Evolutionary conservation across 2,888 invertebrate genomes (phyloP), one percentile per base, ranked within the genome.

Genomic region (Anodontia alba): DNA sequence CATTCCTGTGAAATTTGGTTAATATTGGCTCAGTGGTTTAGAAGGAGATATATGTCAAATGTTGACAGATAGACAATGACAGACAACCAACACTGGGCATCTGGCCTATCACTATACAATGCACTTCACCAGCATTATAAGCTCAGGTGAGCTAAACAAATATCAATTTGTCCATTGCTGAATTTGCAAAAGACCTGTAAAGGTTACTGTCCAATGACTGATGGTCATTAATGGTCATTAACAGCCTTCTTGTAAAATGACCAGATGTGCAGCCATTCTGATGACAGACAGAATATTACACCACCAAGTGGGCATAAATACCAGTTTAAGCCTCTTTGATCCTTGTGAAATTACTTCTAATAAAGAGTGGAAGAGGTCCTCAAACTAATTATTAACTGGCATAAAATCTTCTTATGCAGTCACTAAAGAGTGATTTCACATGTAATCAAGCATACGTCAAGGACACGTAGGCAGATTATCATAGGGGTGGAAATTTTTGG

Each of bases 151-250:
- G n/a, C n/a, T n/a, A n/a, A n/a, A n/a, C n/a, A n/a, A n/a, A n/a
- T n/a, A n/a, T n/a, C n/a, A n/a, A n/a, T n/a, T n/a, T n/a, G n/a
- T n/a, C n/a, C n/a, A n/a, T n/a, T n/a, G n/a, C n/a, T n/a, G n/a
- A n/a, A n/a, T n/a, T n/a, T n/a, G n/a, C n/a, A n/a, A n/a, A n/a
- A n/a, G n/a, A n/a, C n/a, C n/a, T n/a, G n/a, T n/a, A n/a, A n/a
- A n/a, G n/a, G n/a, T n/a, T n/a, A n/a, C n/a, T n/a, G n/a, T n/a
- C n/a, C n/a, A n/a, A n/a, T n/a, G 51, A n/a, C 23, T 29, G 5
- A 10, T 57, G 57, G 57, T 57, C 57, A 57, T 23, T 29, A 23
- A 17, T 57, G 57, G 57, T 57, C 57, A 57, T 57, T 57, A 57
- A 26, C 38, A 38, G 57, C 29, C 2, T 5, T 23, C 57, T 29